Percentiles rank a stretch among this genome's conserved stretches.
These are phyloP conservation scores for Conus betulinus DNA, from an alignment of 1,140 invertebrate genomes.

Conservation along the genomic window DNA sequence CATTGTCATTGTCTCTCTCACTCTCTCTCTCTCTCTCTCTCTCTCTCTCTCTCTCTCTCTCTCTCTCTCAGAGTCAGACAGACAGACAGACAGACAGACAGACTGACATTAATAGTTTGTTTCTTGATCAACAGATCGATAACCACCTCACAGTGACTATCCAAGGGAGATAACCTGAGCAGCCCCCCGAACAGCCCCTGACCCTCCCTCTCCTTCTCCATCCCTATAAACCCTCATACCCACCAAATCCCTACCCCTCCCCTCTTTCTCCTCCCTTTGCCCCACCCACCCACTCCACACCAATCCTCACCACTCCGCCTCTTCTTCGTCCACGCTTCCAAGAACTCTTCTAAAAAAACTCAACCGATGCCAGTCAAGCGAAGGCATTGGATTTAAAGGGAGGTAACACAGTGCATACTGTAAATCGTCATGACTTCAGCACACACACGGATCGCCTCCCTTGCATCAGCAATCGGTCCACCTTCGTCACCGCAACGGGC, in stretches of 20 bases:
- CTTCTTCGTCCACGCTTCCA: too few relatives aligned
- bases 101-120: neutral
- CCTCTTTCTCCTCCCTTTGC: neutral
- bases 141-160: neutral
- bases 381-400: too few relatives aligned
- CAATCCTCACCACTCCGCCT: too few relatives aligned
- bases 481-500: neutral
- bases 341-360: neutral
- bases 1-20: too few relatives aligned
- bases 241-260: too few relatives aligned
- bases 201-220: too few relatives aligned
- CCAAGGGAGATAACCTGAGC: neutral
- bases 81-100: slow-evolving; percentile 35
- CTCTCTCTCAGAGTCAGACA: too few relatives aligned
- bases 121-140: neutral
- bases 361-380: too few relatives aligned
- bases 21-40: too few relatives aligned
- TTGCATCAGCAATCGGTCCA: neutral
- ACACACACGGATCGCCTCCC: neutral
- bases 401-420: too few relatives aligned
- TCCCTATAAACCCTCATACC: neutral
- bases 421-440: neutral
- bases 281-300: neutral
- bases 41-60: too few relatives aligned
- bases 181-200: neutral